Base-by-base conservation (phyloP, 2,113 vertebrate species). In the Cichladusa arquata region DNA sequence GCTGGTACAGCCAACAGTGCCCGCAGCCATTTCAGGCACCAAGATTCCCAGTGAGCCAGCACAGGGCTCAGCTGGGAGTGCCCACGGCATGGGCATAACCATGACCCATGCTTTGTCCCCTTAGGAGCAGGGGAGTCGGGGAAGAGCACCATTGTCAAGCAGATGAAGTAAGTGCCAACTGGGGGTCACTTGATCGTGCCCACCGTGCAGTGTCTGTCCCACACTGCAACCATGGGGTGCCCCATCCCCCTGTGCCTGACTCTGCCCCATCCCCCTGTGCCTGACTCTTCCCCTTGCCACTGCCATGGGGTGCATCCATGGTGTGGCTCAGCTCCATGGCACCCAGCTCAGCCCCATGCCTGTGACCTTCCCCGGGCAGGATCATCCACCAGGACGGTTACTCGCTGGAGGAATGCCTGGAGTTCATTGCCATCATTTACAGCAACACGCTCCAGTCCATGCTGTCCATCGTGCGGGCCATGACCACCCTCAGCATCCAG, bases 331-430 rank as follows among this genome's bases (percentile, higher is more conserved):
- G 51, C 10, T 45, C 48, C 4, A 2, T 0, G 24, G 61, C 3
- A 4, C 29, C 40, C 38, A 86, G 81, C 36, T 86, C 60, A 96
- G 67, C 34, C 42, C 74, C 6, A 1, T 22, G 14, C 14, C 38
- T 38, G 47, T 86, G 54, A 53, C 19, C 6, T 48, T 33, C 70
- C 12, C 73, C 0, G 51, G 16, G 15, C 95, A 99, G 99, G 98
- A 99, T 99, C 97, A 99, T 99, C 96, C 99, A 99, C 89, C 97
- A 99, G 98, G 99, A 99, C 2, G 99, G 99, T 96, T 99, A 99
- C 96, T 99, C 99, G 0, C 98, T 99, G 90, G 99, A 99, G 96
- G 99, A 99, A 96, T 99, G 98, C 90, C 92, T 99, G 93, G 99
- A 99, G 97, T 99, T 99, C 96, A 98, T 99, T 24, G 81, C 95